A percentile compares a stretch with the other conserved stretches of the same genome.
Evolutionary conservation across 2,797 vertebrate genomes (phyloP).

Genomic region (Silurus lanzhouensis): DNA sequence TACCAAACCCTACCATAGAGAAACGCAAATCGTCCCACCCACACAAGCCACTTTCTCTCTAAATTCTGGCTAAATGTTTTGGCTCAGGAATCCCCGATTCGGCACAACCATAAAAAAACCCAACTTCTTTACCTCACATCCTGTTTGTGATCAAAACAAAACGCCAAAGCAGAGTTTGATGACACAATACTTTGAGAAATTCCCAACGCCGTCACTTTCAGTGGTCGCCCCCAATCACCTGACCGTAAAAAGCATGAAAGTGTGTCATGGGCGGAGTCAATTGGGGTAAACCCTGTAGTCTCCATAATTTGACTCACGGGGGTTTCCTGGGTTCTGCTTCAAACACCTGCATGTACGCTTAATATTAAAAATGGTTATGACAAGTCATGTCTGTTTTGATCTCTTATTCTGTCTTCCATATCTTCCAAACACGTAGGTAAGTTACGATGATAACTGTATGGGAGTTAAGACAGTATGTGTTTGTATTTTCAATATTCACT

Average conservation of each 20-base stretch:
- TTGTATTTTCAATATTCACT: not conserved
- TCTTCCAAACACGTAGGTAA: not conserved
- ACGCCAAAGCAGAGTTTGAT: not conserved
- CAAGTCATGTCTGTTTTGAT: constrained; percentile 1
- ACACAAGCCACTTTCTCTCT: constrained; percentile 19
- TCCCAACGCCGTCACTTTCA: constrained; percentile 39
- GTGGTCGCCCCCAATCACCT: constrained; percentile 49
- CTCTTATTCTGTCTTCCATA: not conserved
- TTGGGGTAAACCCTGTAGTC: constrained; percentile 54
- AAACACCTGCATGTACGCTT: not conserved
- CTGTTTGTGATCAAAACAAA: constrained; percentile 39
- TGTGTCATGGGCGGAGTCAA: constrained; percentile 28
- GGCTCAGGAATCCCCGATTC: constrained; percentile 44
- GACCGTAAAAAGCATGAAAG: constrained; percentile 46
- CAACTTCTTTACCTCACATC: constrained; percentile 41
- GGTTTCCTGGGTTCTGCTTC: constrained; percentile 42
- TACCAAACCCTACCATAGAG: constrained; percentile 11
- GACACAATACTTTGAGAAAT: constrained; percentile 48
- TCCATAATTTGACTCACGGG: constrained; percentile 50
- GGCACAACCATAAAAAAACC: constrained; percentile 36
- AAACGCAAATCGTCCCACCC: not conserved
- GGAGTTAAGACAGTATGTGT: not conserved
- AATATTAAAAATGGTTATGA: constrained; percentile 9
- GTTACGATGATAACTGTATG: not conserved
- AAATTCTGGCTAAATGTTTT: constrained; percentile 23